Percentiles rank a stretch among this genome's conserved stretches.
phyloP scores from a whole-genome alignment of 1,140 invertebrate genomes.

The Drosophila santomea region DNA sequence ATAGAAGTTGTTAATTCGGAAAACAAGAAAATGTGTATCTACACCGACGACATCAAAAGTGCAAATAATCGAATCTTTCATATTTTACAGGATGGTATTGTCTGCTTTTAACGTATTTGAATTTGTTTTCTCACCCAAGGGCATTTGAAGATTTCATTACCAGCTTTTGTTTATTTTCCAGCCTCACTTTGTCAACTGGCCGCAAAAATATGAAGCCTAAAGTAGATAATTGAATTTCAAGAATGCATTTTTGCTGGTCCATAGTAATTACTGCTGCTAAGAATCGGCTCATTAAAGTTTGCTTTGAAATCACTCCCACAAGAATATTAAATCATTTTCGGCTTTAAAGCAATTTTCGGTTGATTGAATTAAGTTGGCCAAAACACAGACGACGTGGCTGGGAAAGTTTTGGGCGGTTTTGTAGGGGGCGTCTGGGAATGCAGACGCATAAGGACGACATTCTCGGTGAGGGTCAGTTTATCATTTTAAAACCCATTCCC shows the following conservation, averaged over 20 bases:
- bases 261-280: slow-evolving; percentile 39
- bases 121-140: not conserved
- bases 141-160: not conserved
- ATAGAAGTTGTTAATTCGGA: too few relatives aligned
- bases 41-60: too few relatives aligned
- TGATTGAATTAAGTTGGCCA: slow-evolving; percentile 51
- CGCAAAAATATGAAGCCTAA: slow-evolving; percentile 17
- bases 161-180: not conserved
- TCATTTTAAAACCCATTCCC: slow-evolving; percentile 41
- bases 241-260: slow-evolving; percentile 26
- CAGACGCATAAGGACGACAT: slow-evolving; percentile 42
- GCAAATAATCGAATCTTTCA: too few relatives aligned
- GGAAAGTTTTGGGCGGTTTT: slow-evolving; percentile 51
- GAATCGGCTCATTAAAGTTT: slow-evolving; percentile 49
- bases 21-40: too few relatives aligned
- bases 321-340: slow-evolving; percentile 46
- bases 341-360: slow-evolving; percentile 33
- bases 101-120: too few relatives aligned
- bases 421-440: slow-evolving; percentile 48
- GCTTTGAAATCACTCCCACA: slow-evolving; percentile 39
- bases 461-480: slow-evolving; percentile 33
- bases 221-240: slow-evolving; percentile 40
- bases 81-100: too few relatives aligned
- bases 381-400: slow-evolving; percentile 38
- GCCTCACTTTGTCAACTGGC: not conserved